These are phyloP conservation scores for Arctia plantaginis DNA, from an alignment of 2,888 invertebrate species.

Conservation along the genomic window DNA sequence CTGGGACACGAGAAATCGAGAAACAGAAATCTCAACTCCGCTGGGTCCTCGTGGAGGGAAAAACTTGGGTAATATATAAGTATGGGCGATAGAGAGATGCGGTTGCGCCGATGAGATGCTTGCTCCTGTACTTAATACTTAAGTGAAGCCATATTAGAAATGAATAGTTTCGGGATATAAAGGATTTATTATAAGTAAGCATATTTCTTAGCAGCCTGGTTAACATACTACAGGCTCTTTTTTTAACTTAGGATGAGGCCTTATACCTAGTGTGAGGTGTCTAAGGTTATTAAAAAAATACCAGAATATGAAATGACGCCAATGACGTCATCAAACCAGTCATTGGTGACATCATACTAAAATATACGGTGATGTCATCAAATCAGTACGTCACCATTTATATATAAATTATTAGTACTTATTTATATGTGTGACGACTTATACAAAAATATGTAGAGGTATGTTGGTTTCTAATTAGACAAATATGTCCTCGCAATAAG, in stretches of 20 bases:
- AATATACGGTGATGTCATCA: constrained; percentile 10
- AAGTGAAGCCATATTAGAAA: too few relatives aligned
- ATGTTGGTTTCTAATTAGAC: not conserved
- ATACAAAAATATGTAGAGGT: not conserved
- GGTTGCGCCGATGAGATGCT: too few relatives aligned
- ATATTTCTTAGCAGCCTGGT: too few relatives aligned
- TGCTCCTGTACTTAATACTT: too few relatives aligned
- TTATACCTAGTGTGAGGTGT: not conserved
- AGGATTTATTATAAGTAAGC: too few relatives aligned
- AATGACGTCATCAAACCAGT: not conserved
- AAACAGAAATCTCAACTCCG: too few relatives aligned
- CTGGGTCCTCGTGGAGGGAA: too few relatives aligned
- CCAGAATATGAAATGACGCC: not conserved
- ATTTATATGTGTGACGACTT: not conserved
- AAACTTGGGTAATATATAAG: too few relatives aligned
- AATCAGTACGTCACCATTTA: not conserved
- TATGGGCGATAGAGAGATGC: too few relatives aligned
- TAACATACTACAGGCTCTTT: too few relatives aligned
- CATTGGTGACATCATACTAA: not conserved
- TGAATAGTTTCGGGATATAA: too few relatives aligned
- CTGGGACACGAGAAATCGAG: too few relatives aligned
- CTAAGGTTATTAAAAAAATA: not conserved
- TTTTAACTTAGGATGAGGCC: not conserved
- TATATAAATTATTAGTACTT: not conserved
- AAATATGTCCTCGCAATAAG: not conserved